Conservation (phyloP, 2,888 invertebrate genomes). For the Rhopalosiphum nymphaeae region DNA sequence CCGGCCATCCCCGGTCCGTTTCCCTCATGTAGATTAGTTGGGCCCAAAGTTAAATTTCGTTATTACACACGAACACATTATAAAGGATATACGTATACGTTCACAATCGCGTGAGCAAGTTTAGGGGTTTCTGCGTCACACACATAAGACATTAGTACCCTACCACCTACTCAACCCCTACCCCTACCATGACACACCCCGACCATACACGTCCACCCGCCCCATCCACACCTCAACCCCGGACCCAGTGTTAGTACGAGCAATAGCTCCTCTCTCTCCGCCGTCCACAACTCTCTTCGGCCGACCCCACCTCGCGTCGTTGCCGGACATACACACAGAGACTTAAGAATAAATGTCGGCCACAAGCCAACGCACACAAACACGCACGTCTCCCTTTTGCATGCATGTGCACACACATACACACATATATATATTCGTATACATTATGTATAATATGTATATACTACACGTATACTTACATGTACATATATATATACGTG, state of each 20-base stretch:
- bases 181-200: neutral
- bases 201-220: neutral
- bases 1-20: slow-evolving; percentile 62
- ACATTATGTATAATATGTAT: neutral
- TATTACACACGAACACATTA: slow-evolving; percentile 65
- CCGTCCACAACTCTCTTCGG: neutral
- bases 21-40: slow-evolving; percentile 63
- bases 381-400: slow-evolving; percentile 40
- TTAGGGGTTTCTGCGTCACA: slow-evolving; percentile 64
- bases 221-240: neutral
- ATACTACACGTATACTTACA: neutral
- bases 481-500: neutral
- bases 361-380: slow-evolving; percentile 60
- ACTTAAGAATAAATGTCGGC: slow-evolving; percentile 64
- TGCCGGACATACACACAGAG: slow-evolving; percentile 48
- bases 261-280: neutral
- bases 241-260: neutral
- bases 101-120: slow-evolving; percentile 64
- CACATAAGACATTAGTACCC: slow-evolving; percentile 65
- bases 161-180: neutral
- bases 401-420: neutral
- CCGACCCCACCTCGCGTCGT: neutral
- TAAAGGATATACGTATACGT: slow-evolving; percentile 61
- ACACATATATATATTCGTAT: neutral
- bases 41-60: slow-evolving; percentile 64